Evolutionary conservation across 2,113 vertebrate genomes (phyloP), one percentile per base, ranked within the genome.

Genomic region (Aegithalos caudatus): DNA sequence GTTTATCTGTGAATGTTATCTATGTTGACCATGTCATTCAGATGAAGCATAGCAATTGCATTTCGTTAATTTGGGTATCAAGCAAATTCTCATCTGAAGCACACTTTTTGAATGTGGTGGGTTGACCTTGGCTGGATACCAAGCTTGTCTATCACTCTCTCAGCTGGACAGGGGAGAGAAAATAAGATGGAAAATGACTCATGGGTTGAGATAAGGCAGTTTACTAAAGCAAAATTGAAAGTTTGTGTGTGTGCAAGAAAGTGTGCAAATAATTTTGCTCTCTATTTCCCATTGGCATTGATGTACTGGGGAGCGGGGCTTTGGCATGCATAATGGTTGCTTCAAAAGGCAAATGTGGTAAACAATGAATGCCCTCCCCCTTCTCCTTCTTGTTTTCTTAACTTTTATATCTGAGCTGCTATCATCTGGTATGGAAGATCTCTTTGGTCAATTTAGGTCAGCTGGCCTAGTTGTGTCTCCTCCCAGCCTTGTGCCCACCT

Each of bases 311-410:
- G 74, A 53, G 20, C 12, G 62, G 25, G 7, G 48, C 8, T 62
- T 90, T 0, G 0, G 31, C 42, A 42, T 29, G 5, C 8, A 12
- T 12, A 27, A 16, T 24, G 5, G 13, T 12, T 70, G 27, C 31
- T 76, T 62, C 25, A 40, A 60, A 76, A 48, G 8, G 40, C 15
- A 90, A 76, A 54, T 18, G 18, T 45, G n/a, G 6, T 42, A 48
- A 70, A 48, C 42, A 37, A 62, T 23, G 21, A 69, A 77, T 28
- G 35, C 8, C 18, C 14, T 54, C 9, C 42, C 56, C 13, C 33
- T 76, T 16, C 28, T 61, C 40, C 27, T 53, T 21, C 40, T 56
- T 28, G 19, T 44, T 62, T 56, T 37, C 62, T 62, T 54, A 62
- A 17, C 10, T 69, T 69, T 61, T 76, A 35, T 69, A 53, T 60